Evolutionary conservation across 2,888 invertebrate species (phyloP), one percentile per base, ranked within the genome.

Genomic region (Agrotis segetum): DNA sequence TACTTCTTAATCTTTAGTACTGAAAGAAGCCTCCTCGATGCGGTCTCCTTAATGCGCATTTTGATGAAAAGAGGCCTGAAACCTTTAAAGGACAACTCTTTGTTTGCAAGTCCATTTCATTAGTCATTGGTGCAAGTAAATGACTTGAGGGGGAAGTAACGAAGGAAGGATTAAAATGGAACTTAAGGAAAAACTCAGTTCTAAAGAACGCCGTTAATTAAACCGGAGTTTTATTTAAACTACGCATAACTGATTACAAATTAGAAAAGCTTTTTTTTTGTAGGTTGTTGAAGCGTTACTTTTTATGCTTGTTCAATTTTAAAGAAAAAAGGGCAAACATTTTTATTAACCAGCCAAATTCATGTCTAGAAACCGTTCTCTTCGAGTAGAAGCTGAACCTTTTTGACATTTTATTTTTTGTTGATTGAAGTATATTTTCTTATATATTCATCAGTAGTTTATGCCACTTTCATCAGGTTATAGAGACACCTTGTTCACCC

Each of bases 121-220:
- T 81, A 77, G 62, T 76, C 81, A 81, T 63, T 64, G 81, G 81
- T 81, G 53, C 70, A 76, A 59, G 59, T 76, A 47, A 81, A 60
- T 76, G 14, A 63, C n/a, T 55, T 19, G 24, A 60, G 44, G n/a
- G 52, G 55, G 16, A 34, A 55, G 17, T n/a, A n/a, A 19, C 40
- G 49, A 44, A 53, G n/a, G 24, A 63, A 59, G 24, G 74, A 64
- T 74, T 59, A 53, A 59, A 61, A 64, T 53, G 4, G 21, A 79
- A 59, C 19, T 63, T 64, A 9, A 75, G 49, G 65, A 63, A 68
- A 77, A 77, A 40, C 34, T 55, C 14, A 19, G 46, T 52, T 59
- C 59, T 29, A 53, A 81, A 75, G 61, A 67, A 67, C 63, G 53
- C 46, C 62, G 21, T 76, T 76, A 76, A 63, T 60, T 60, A 68